Evolutionary conservation across 2,113 vertebrate species (phyloP).

Genomic region (Ciconia maguari): DNA sequence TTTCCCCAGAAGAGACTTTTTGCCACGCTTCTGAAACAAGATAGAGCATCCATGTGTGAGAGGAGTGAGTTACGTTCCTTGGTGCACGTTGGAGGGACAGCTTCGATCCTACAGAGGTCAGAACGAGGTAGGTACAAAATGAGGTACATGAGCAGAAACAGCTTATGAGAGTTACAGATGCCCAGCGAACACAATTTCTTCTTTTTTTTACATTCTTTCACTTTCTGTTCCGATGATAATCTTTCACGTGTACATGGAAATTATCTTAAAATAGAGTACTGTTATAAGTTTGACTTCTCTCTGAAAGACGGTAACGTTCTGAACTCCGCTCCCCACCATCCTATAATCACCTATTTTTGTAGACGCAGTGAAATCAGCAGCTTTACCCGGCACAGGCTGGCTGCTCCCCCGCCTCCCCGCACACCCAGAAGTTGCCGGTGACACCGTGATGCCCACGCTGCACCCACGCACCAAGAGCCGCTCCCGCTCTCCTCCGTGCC

Average conservation of each 20-base stretch:
- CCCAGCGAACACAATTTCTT: not conserved
- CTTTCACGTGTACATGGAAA: not conserved
- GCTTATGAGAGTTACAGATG: not conserved
- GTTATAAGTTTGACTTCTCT: not conserved
- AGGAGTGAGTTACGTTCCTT: not conserved
- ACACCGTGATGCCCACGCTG: not conserved
- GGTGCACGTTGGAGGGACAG: not conserved
- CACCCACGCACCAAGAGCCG: not conserved
- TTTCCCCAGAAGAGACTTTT: not conserved
- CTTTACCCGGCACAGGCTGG: not conserved
- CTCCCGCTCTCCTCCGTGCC: not conserved
- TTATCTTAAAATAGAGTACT: rapidly evolving
- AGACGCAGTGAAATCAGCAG: not conserved
- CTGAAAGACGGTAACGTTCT: not conserved
- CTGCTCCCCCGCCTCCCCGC: not conserved
- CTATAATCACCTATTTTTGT: rapidly evolving
- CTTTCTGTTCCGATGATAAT: not conserved
- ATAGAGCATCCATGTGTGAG: not conserved
- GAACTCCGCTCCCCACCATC: not conserved
- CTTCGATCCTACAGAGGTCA: not conserved
- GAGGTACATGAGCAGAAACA: not conserved
- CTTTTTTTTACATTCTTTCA: not conserved
- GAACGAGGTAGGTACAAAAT: not conserved
- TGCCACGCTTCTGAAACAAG: not conserved
- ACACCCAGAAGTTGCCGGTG: not conserved